Conservation (phyloP, 2,888 invertebrate species). For the Neoscelio sp. region DNA sequence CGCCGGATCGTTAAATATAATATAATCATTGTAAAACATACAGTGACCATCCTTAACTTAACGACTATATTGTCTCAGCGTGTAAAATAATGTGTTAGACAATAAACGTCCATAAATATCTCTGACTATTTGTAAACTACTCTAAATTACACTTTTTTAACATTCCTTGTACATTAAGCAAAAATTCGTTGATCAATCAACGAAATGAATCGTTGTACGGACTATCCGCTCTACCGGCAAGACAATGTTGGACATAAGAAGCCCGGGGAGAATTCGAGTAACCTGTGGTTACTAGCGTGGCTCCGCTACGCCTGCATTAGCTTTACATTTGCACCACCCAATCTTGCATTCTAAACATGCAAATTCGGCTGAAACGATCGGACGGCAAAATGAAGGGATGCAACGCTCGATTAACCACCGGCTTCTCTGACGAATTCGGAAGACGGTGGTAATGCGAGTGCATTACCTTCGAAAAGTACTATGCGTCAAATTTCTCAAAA, state of each 20-base stretch:
- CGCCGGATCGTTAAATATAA: too few species aligned
- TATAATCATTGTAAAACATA: too few species aligned
- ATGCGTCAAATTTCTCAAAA: slow-evolving; percentile 67
- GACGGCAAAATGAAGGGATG: slow-evolving; percentile 76
- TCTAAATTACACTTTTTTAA: not conserved
- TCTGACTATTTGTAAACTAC: too few species aligned
- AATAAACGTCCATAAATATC: too few species aligned
- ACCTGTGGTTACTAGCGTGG: slow-evolving; percentile 79
- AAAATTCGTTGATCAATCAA: slow-evolving; percentile 14
- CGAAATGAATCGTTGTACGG: slow-evolving; percentile 17
- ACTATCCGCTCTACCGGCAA: slow-evolving; percentile 13
- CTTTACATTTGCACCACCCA: slow-evolving; percentile 76
- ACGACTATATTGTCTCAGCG: too few species aligned
- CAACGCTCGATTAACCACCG: slow-evolving; percentile 69
- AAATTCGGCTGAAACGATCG: slow-evolving; percentile 78
- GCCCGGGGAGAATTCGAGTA: slow-evolving; percentile 75
- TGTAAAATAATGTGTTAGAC: too few species aligned
- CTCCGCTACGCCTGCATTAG: slow-evolving; percentile 75
- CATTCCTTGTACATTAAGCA: not conserved
- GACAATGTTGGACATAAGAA: slow-evolving; percentile 67
- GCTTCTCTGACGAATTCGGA: slow-evolving; percentile 67
- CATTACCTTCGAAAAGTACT: slow-evolving; percentile 57
- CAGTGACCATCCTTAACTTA: too few species aligned
- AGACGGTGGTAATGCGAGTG: slow-evolving; percentile 67
- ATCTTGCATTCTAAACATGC: slow-evolving; percentile 78